These are phyloP conservation scores for Hemibagrus wyckioides DNA, from an alignment of 2,113 vertebrate genomes.

Conservation along the genomic window DNA sequence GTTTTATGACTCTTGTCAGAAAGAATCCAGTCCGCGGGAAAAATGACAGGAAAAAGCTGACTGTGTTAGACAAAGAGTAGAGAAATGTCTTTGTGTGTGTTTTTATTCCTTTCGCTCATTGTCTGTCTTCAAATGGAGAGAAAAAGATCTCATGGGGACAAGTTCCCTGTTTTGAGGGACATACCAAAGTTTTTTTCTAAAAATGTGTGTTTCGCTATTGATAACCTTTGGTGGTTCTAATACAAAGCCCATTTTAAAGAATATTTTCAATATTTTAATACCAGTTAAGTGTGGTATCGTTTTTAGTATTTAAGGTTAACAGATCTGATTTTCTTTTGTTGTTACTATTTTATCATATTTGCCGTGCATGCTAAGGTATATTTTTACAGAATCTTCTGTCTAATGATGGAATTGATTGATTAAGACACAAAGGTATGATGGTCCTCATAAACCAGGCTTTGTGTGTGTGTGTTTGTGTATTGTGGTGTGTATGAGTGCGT, in stretches of 20 bases:
- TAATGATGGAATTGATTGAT: background rate
- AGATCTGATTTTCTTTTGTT: background rate
- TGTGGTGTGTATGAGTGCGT: no score
- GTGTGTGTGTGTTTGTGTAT: background rate
- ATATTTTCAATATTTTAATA: background rate
- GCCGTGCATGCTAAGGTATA: no score
- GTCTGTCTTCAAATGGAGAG: background rate
- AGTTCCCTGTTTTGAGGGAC: background rate
- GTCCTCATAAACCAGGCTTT: background rate
- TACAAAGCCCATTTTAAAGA: background rate
- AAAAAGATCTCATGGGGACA: background rate
- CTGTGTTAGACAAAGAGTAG: background rate
- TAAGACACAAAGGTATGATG: background rate
- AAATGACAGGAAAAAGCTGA: conserved; percentile 3
- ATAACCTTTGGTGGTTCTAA: background rate
- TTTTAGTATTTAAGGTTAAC: background rate
- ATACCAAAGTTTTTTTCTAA: background rate
- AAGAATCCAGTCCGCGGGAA: background rate
- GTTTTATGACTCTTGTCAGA: conserved; percentile 4
- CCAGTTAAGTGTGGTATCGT: background rate
- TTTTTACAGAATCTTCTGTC: background rate
- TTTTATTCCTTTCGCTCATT: background rate
- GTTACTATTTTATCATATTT: no score
- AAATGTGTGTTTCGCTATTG: no score
- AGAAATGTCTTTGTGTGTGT: background rate